Conservation (phyloP, 2,888 invertebrate species). For the Hetaerina titia region DNA sequence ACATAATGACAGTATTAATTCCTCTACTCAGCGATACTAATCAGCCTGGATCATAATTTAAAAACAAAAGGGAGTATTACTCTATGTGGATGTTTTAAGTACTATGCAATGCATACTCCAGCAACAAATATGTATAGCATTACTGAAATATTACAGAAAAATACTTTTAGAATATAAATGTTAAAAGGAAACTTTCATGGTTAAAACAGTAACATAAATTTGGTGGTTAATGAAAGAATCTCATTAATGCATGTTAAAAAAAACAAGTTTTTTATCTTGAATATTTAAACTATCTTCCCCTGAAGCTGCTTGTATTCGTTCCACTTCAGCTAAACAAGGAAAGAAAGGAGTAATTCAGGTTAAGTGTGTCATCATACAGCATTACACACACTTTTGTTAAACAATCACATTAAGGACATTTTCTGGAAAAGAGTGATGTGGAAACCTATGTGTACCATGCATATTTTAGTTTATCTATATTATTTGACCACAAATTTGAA, state of each 20-base stretch:
- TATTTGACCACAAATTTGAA: background rate
- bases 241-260: background rate
- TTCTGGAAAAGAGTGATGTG: background rate
- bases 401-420: background rate
- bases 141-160: background rate
- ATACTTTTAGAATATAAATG: background rate
- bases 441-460: background rate
- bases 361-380: background rate
- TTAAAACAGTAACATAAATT: background rate
- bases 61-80: background rate
- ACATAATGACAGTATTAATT: background rate
- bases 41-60: background rate
- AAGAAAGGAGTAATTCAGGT: background rate
- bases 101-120: background rate
- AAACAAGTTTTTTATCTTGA: background rate
- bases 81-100: background rate
- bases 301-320: constrained; percentile 18
- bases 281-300: background rate
- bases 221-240: background rate
- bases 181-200: background rate
- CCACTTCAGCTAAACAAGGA: constrained; percentile 21
- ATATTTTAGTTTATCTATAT: background rate
- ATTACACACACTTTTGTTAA: background rate
- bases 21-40: background rate
- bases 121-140: background rate